phyloP scores from a whole-genome alignment of 2,797 vertebrate species.

The Sebastes itinus region DNA sequence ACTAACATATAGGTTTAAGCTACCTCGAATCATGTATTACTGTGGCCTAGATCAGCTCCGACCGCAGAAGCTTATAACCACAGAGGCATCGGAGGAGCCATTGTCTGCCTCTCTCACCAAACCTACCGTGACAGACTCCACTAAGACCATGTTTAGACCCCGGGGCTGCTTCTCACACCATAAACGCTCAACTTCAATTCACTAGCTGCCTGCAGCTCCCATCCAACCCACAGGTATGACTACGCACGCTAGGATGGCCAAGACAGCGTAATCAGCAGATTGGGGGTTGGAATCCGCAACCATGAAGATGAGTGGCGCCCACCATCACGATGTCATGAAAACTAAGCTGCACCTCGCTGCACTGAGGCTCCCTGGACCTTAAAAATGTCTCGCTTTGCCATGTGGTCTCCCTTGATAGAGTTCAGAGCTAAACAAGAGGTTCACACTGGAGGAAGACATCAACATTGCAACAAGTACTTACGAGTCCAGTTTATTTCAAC shows the following conservation, averaged over 20 bases:
- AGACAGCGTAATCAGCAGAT: slow-evolving; percentile 76
- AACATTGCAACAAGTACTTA: slow-evolving; percentile 61
- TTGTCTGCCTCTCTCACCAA: slow-evolving; percentile 68
- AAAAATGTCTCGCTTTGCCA: slow-evolving; percentile 52
- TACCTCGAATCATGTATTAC: slow-evolving; percentile 63
- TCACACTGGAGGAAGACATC: slow-evolving; percentile 44
- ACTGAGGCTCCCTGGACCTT: slow-evolving; percentile 43
- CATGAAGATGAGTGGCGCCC: slow-evolving; percentile 76
- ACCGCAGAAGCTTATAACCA: slow-evolving; percentile 57
- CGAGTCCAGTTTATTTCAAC: slow-evolving; percentile 54
- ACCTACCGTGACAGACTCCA: slow-evolving; percentile 76
- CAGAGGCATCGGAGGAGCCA: slow-evolving; percentile 64
- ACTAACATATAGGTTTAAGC: slow-evolving; percentile 53
- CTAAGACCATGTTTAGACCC: slow-evolving; percentile 65
- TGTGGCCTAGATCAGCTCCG: slow-evolving; percentile 30
- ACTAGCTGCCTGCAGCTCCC: slow-evolving; percentile 65
- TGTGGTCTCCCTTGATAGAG: slow-evolving; percentile 44
- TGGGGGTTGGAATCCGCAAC: slow-evolving; percentile 66
- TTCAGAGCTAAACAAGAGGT: slow-evolving; percentile 50
- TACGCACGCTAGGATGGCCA: slow-evolving; percentile 59
- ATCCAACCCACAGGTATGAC: slow-evolving; percentile 80
- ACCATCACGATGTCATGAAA: slow-evolving; percentile 65
- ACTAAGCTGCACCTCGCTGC: slow-evolving; percentile 58
- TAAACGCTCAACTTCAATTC: slow-evolving; percentile 71
- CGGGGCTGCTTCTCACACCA: slow-evolving; percentile 69